Conservation (phyloP, 2,797 vertebrate genomes). For the Scolopax rusticola region DNA sequence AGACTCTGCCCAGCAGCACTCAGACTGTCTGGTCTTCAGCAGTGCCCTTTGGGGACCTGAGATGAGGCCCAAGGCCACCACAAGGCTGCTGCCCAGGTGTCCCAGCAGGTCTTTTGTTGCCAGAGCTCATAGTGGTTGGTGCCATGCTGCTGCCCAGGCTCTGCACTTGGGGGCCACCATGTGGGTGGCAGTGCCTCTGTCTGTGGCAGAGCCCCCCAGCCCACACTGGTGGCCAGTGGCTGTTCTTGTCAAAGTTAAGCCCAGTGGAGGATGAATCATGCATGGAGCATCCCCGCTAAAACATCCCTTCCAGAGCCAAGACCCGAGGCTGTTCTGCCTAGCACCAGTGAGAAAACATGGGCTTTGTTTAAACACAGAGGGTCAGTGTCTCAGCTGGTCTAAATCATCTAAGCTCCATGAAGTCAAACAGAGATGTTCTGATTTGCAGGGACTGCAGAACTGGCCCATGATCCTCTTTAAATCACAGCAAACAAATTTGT, state of each 20-base stretch:
- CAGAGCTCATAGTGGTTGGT: background rate
- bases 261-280: background rate
- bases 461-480: background rate
- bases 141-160: background rate
- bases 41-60: background rate
- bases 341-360: background rate
- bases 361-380: background rate
- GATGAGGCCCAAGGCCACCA: background rate
- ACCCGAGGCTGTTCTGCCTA: background rate
- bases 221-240: background rate
- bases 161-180: background rate
- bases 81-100: background rate
- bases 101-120: background rate
- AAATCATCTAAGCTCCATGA: background rate
- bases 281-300: background rate
- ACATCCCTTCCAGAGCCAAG: background rate
- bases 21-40: background rate
- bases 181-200: background rate
- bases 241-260: background rate
- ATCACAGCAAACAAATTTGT: background rate
- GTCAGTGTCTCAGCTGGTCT: background rate
- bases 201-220: background rate
- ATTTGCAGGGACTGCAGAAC: background rate
- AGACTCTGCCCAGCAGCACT: background rate
- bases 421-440: background rate